phyloP scores from a whole-genome alignment of 2,888 invertebrate species.

The Aphidoletes aphidimyza region DNA sequence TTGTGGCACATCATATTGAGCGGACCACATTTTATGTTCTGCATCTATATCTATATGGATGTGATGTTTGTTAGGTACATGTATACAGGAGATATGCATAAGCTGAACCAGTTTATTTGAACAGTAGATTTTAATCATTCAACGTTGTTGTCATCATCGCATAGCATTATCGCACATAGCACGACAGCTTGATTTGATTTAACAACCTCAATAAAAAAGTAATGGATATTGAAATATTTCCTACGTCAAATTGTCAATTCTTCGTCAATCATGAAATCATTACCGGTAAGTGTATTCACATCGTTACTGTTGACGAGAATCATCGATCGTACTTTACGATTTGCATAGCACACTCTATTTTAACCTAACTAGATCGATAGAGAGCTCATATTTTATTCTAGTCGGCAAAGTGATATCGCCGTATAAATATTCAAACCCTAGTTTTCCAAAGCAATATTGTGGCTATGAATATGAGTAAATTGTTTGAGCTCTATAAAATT shows the following conservation, averaged over 20 bases:
- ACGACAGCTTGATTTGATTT: constrained; percentile 30
- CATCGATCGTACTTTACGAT: no score
- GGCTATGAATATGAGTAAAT: neutral
- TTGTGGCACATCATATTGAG: no score
- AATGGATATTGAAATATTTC: constrained; percentile 42
- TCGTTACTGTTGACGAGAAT: neutral
- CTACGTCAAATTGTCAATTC: constrained; percentile 27
- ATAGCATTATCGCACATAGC: neutral
- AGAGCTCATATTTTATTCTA: constrained; percentile 46
- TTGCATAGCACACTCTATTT: neutral
- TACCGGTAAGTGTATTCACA: neutral
- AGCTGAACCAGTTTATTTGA: constrained; percentile 6
- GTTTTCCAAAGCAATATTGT: constrained; percentile 32
- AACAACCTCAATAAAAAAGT: constrained; percentile 48
- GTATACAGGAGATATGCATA: neutral
- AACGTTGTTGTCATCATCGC: constrained; percentile 19
- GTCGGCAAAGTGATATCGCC: neutral
- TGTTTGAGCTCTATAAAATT: no score
- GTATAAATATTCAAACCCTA: constrained; percentile 31
- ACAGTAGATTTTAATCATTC: neutral
- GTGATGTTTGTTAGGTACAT: neutral
- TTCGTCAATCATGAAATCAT: constrained; percentile 44
- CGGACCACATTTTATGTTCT: no score
- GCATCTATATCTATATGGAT: no score
- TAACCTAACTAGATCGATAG: no score